phyloP scores from a whole-genome alignment of 2,797 vertebrate genomes.

The Poeciliopsis infans region DNA sequence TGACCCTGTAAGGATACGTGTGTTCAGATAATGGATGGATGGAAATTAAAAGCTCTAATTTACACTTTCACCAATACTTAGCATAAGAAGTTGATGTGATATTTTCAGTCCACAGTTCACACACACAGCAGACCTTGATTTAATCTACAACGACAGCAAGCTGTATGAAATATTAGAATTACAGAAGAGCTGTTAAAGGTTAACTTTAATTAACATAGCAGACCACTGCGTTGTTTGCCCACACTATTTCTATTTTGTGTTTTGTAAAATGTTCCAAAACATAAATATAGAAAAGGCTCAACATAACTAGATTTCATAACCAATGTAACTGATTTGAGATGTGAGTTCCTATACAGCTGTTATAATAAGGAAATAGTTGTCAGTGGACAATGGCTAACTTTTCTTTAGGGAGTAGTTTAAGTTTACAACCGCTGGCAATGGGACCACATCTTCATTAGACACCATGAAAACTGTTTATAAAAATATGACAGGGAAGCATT shows the following conservation, averaged over 20 bases:
- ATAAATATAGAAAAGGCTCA: neutral
- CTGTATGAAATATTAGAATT: neutral
- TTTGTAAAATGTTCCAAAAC: neutral
- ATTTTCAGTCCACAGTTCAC: neutral
- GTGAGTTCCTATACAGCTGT: neutral
- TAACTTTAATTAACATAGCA: neutral
- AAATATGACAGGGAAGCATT: neutral
- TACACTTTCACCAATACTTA: neutral
- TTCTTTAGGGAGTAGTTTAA: neutral
- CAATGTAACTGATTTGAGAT: neutral
- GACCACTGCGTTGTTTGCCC: neutral
- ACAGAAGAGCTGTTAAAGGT: neutral
- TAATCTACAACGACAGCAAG: neutral
- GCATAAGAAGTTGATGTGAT: neutral
- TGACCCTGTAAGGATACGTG: too few species aligned
- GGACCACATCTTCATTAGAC: neutral
- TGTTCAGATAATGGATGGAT: too few species aligned
- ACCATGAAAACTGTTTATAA: neutral
- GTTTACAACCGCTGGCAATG: neutral
- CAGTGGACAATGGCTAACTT: neutral
- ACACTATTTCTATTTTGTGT: neutral
- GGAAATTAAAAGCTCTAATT: neutral
- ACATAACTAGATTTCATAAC: neutral
- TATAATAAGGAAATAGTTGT: neutral
- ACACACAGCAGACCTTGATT: neutral